Conservation (phyloP, 37 sponge, comb jelly and placozoan species). For the Beroe ovata region DNA sequence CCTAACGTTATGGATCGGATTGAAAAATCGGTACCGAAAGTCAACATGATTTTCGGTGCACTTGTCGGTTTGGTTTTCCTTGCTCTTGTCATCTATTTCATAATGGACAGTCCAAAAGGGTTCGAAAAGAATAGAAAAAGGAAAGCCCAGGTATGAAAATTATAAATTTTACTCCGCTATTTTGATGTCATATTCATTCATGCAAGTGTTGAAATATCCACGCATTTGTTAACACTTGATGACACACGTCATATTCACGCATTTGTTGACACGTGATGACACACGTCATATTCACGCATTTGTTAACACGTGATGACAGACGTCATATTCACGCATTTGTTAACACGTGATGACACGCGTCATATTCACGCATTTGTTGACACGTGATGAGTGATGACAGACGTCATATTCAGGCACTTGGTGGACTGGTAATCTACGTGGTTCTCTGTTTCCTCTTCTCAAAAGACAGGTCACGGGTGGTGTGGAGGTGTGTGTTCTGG, state of each 20-base stretch:
- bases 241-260: too few species aligned
- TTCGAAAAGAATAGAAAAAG: not conserved
- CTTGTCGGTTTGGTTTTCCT: not conserved
- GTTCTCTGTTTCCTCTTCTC: constrained; percentile 58
- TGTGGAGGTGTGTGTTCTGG: constrained; percentile 66
- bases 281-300: too few species aligned
- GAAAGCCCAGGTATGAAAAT: constrained; percentile 12
- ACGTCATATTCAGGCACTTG: constrained; percentile 40
- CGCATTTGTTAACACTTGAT: too few species aligned
- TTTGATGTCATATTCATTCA: too few species aligned
- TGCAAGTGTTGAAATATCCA: too few species aligned
- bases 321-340: too few species aligned
- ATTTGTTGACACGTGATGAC: too few species aligned
- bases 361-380: too few species aligned
- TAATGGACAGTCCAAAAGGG: constrained; percentile 32
- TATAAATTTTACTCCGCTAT: too few species aligned
- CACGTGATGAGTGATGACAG: too few species aligned
- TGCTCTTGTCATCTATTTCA: constrained; percentile 19
- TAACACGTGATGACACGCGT: too few species aligned
- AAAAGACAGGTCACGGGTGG: constrained; percentile 38
- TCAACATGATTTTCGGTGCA: not conserved
- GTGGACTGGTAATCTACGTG: constrained; percentile 54
- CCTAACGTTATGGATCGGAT: constrained; percentile 16
- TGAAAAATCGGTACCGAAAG: not conserved
- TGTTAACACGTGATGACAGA: too few species aligned